Conservation (phyloP, 2,888 invertebrate species). For the Melanostoma scalare region DNA sequence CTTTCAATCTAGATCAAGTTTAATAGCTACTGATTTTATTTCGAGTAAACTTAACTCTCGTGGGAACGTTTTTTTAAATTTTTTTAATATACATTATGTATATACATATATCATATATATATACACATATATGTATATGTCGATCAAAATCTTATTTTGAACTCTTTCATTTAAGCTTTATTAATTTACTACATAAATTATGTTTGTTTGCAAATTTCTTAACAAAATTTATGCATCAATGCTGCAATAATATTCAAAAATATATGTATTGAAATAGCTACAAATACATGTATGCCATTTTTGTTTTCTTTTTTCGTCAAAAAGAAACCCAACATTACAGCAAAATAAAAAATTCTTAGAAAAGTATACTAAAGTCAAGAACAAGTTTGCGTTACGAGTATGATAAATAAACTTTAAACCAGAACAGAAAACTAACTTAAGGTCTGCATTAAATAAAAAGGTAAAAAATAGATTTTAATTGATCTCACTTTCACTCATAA, state of each 20-base stretch:
- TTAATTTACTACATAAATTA: too few relatives aligned
- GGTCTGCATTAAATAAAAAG: constrained; percentile 3
- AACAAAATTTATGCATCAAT: constrained; percentile 4
- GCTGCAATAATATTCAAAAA: constrained; percentile 3
- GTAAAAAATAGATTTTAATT: constrained; percentile 60
- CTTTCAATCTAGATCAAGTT: constrained; percentile 23
- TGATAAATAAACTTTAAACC: not conserved
- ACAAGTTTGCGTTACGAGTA: not conserved
- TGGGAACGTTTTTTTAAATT: constrained; percentile 6
- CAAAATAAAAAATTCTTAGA: constrained; percentile 10
- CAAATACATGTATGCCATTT: constrained; percentile 24
- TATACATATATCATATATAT: too few relatives aligned
- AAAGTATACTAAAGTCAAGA: constrained; percentile 8
- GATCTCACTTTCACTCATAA: constrained; percentile 71
- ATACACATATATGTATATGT: too few relatives aligned
- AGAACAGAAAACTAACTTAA: not conserved
- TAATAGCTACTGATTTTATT: constrained; percentile 8
- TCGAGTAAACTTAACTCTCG: not conserved
- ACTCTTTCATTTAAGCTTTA: too few relatives aligned
- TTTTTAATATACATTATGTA: too few relatives aligned
- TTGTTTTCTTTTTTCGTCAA: constrained; percentile 12
- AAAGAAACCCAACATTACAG: constrained; percentile 7
- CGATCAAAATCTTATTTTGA: too few relatives aligned
- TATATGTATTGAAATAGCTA: constrained; percentile 23
- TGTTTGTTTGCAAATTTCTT: not conserved